Conservation (phyloP, 2,113 vertebrate genomes). For the Rhabdornis inornatus region DNA sequence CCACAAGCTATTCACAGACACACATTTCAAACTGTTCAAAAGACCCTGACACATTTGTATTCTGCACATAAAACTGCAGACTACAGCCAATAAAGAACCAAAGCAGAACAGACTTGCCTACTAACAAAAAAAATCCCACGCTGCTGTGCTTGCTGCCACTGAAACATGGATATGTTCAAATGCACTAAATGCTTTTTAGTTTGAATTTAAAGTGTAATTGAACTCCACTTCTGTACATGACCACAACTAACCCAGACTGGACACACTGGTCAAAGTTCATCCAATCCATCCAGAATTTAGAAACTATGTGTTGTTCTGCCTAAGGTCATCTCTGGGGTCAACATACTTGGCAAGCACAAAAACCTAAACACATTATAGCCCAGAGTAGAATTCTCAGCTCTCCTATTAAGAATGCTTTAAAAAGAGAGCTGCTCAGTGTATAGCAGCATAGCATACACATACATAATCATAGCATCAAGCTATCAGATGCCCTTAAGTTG, state of each 20-base stretch:
- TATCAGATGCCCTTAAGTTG: not conserved
- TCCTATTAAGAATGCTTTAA: not conserved
- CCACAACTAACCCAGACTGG: not conserved
- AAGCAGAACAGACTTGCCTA: slow-evolving; percentile 16
- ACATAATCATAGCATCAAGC: not conserved
- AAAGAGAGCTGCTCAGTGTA: not conserved
- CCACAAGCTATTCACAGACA: slow-evolving; percentile 43
- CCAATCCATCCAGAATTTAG: not conserved
- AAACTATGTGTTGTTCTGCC: not conserved
- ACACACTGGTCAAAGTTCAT: not conserved
- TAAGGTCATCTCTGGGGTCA: not conserved
- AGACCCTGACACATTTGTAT: slow-evolving; percentile 54
- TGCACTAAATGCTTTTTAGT: not conserved
- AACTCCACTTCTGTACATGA: not conserved
- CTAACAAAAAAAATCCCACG: not conserved
- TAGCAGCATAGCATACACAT: not conserved
- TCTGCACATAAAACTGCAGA: slow-evolving; percentile 25
- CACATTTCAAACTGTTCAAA: slow-evolving; percentile 39
- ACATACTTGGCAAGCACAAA: not conserved
- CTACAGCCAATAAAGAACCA: slow-evolving; percentile 21
- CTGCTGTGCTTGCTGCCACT: not conserved
- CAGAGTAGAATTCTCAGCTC: not conserved
- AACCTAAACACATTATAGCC: not conserved
- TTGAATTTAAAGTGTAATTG: not conserved
- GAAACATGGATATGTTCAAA: not conserved